Evolutionary conservation across 2,113 vertebrate species (phyloP), one percentile per base, ranked within the genome.

Genomic region (Narcine bancroftii): DNA sequence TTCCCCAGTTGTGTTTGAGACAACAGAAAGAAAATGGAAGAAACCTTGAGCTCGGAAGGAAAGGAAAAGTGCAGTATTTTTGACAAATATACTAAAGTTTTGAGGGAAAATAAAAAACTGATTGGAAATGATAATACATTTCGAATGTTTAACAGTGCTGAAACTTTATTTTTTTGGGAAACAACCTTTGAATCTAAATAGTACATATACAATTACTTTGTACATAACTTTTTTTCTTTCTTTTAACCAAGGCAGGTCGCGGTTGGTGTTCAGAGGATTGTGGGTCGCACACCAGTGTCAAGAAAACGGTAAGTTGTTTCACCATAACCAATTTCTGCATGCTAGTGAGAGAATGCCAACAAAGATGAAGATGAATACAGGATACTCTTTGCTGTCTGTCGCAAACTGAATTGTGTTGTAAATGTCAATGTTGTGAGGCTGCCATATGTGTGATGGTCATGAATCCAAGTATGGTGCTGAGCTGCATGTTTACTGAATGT

Each of bases 201-300:
- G 53, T 56, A 60, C 60, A n/a, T 53, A 60, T 60, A 53, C 53
- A 60, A 60, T 85, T 36, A 87, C 53, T 33, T 36, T 53, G 45
- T 91, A 21, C 63, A 29, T 91, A 63, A 91, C 56, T 66, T 42
- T 91, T 65, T 65, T 65, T 66, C 19, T 89, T 91, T 91, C 89
- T 91, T 91, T 91, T 91, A 91, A 91, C 89, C 89, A 91, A 91
- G 89, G 89, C 89, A 91, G 89, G 89, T 91, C 89, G 71, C 89
- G 89, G 65, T 69, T 66, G 89, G 89, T 45, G 89, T 91, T 39
- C 89, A 66, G 60, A 91, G 89, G 89, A 91, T 91, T 69, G 89
- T 91, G 89, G 89, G 89, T 15, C 89, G 89, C 65, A 69, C 65
- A 91, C 89, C 89, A 42, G 89, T 91, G 89, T 91, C 89, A 21